Base-by-base conservation (phyloP, 2,113 vertebrate genomes). In the Ammodytes marinus region DNA sequence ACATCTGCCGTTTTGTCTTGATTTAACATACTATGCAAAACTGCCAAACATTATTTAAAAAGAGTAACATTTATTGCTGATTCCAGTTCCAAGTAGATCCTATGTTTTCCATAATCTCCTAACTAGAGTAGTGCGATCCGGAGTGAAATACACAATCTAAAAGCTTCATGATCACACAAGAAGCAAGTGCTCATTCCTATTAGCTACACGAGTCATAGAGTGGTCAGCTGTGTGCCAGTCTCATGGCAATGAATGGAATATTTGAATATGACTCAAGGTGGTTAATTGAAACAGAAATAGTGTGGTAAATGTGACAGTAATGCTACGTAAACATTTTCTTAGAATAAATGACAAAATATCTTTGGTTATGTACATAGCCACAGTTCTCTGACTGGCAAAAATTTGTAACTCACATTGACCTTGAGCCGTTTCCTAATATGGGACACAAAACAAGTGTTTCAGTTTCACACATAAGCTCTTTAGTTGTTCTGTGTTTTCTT, bases 21-120 rank as follows among this genome's bases (percentile, higher is more conserved):
- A 59, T 58, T 49, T 39, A 4, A 40, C 11, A 6, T 19, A 47
- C 55, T 3, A 49, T 2, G 4, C 74, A 58, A 50, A 67, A 47
- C 35, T 40, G 35, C 15, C 42, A 40, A 54, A 13, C 13, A 65
- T 50, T 8, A 43, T 27, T 65, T 15, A 42, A 50, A 65, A 46
- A 68, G 12, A 39, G 4, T 3, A 42, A 43, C 8, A 4, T n/a
- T 47, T 42, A 49, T 35, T 42, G 5, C 69, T 49, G 42, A 10
- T 71, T 72, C 59, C 17, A 37, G 14, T 39, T 53, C 68, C 65
- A 59, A 57, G 49, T 65, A 50, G 65, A 15, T 53, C 54, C n/a
- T 17, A 17, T 67, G 46, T 69, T 45, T 54, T 12, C 40, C 47
- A 47, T 37, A 47, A 37, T 54, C 58, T 52, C 45, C 6, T 17